These are phyloP conservation scores for Trialeurodes vaporariorum DNA, from an alignment of 1,140 invertebrate genomes.

Conservation along the genomic window DNA sequence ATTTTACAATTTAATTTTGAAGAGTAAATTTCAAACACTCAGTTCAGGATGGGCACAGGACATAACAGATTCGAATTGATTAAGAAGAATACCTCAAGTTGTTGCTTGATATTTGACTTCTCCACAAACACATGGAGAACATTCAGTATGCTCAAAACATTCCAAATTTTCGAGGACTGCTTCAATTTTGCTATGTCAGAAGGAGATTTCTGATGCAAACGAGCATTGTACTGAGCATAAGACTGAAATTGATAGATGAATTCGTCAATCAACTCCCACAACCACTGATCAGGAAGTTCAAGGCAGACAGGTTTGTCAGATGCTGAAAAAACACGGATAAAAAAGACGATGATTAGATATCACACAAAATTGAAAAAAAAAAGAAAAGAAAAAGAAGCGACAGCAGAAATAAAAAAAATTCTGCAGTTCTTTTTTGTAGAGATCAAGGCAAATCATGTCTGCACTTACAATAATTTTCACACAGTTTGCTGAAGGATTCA, in stretches of 20 bases:
- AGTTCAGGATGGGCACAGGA: background rate
- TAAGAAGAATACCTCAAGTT: slow-evolving; percentile 61
- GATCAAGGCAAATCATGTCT: too few species aligned
- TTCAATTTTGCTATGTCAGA: slow-evolving; percentile 71
- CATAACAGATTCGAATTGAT: slow-evolving; percentile 2
- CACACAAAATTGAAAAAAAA: too few species aligned
- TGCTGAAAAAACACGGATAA: slow-evolving; percentile 36
- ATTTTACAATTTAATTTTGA: too few species aligned
- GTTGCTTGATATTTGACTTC: slow-evolving; percentile 96
- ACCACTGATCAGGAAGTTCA: slow-evolving; percentile 95
- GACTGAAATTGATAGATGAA: slow-evolving; percentile 91
- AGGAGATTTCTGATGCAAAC: slow-evolving; percentile 67
- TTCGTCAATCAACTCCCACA: slow-evolving; percentile 99
- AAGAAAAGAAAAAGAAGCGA: too few species aligned
- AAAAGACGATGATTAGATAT: too few species aligned
- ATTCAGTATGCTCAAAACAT: slow-evolving; percentile 95
- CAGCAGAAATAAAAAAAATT: too few species aligned
- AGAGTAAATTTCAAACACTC: too few species aligned
- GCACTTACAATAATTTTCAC: too few species aligned
- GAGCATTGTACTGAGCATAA: slow-evolving; percentile 86
- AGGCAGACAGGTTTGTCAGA: slow-evolving; percentile 78
- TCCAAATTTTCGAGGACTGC: slow-evolving; percentile 71
- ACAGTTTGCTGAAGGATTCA: too few species aligned
- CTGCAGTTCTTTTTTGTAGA: too few species aligned
- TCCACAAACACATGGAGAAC: slow-evolving; percentile 95